Evolutionary conservation across 2,888 invertebrate genomes (phyloP).

Genomic region (Euzophera pinguis): DNA sequence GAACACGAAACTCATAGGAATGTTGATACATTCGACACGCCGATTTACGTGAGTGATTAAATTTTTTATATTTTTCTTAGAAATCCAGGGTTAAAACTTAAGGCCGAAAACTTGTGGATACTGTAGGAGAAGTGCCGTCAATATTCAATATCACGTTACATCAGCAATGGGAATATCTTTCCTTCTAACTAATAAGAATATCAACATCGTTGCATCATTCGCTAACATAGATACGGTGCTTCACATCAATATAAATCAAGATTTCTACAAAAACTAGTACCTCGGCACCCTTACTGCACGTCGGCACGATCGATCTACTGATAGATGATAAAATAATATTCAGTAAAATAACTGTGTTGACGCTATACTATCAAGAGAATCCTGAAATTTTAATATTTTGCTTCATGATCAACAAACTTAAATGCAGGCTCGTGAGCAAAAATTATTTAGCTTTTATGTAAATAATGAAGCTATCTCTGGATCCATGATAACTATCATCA

Average conservation of each 20-base stretch:
- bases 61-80: slow-evolving; percentile 21
- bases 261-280: slow-evolving; percentile 32
- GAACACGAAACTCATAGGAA: slow-evolving; percentile 33
- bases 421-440: slow-evolving; percentile 44
- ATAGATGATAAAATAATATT: slow-evolving; percentile 19
- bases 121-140: slow-evolving; percentile 33
- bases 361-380: slow-evolving; percentile 38
- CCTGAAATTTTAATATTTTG: slow-evolving; percentile 45
- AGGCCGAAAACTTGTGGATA: slow-evolving; percentile 23
- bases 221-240: slow-evolving; percentile 36
- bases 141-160: slow-evolving; percentile 35
- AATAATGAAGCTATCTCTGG: slow-evolving; percentile 28
- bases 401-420: slow-evolving; percentile 39
- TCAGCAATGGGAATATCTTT: slow-evolving; percentile 33
- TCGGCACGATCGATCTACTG: slow-evolving; percentile 25
- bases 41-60: slow-evolving; percentile 22
- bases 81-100: slow-evolving; percentile 21
- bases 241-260: slow-evolving; percentile 27
- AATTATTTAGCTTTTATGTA: slow-evolving; percentile 37
- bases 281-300: slow-evolving; percentile 26
- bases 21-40: no score
- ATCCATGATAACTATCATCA: slow-evolving; percentile 32
- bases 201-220: slow-evolving; percentile 33
- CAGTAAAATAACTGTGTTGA: slow-evolving; percentile 23
- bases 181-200: slow-evolving; percentile 30